Evolutionary conservation across 2,888 invertebrate genomes (phyloP), one percentile per base, ranked within the genome.

Genomic region (Phengaris alcon): DNA sequence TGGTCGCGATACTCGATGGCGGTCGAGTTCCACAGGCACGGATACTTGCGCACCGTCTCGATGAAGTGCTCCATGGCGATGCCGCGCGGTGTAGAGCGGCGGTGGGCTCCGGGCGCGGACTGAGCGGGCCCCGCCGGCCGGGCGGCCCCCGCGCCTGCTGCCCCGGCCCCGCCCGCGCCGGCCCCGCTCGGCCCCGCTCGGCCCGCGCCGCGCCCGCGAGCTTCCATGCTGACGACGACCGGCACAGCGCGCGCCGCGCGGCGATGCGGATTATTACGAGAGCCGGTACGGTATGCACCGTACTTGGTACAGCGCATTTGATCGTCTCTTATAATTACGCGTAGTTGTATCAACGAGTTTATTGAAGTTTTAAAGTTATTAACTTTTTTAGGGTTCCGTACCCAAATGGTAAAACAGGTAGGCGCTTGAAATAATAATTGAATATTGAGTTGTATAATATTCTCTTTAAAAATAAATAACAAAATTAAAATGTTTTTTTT

Each of bases 1-100:
- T 91, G 92, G 86, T 93, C 92, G 83, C 91, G 88, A 85, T 92
- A 93, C 86, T 92, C 92, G 83, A 90, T 88, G 83, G 91, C 90
- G 77, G 88, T 86, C 82, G 90, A 91, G 86, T 92, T 91, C 92
- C 92, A 93, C 78, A 93, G 88, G 84, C 92, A 92, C 75, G 92
- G 90, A 85, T 91, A 92, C 84, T 86, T 86, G 87, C 88, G 90
- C 81, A 93, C 91, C 79, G 89, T 85, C 81, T 87, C 90, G 78
- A 93, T 93, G 86, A 93, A 87, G 81, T 87, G 91, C 82, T 93
- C 92, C 92, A 91, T 92, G 83, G 80, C 82, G 68, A 74, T 74
- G 80, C 78, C 80, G 77, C 79, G 80, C 77, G 79, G 81, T 75
- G 80, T 77, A 75, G 77, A 64, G 80, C 79, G 79, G 78, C 80